Evolutionary conservation across 2,797 vertebrate genomes (phyloP), one percentile per base, ranked within the genome.

Genomic region (Kryptolebias ocellatus): DNA sequence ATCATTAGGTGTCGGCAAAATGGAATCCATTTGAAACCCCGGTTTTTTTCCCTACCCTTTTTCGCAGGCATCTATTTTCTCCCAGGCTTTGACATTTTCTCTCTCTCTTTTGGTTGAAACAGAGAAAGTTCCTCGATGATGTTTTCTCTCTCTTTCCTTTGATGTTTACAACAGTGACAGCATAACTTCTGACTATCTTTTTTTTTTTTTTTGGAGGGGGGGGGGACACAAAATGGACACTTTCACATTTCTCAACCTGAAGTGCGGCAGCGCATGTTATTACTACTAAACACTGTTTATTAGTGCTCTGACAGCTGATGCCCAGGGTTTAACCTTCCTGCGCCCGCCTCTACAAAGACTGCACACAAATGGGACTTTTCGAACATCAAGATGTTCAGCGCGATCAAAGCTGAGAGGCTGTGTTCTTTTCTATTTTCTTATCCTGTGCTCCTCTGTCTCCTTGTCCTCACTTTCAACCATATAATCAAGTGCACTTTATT

Each of bases 161-260:
- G 50, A 72, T 79, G 79, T 86, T 86, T 90, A 79, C 70, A 67
- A 79, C 53, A 58, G 53, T 84, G 76, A 76, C 86, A 83, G 83
- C 75, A 65, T 76, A 81, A 67, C 65, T 78, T 75, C 76, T 62
- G 79, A 84, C 62, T 64, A 31, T 78, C 72, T 71, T 18, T 42
- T 42, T 42, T 14, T 42, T 42, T 42, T 34, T 1, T 59, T 28
- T 39, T 24, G 17, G 24, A 42, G 9, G 12, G 64, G 55, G 60
- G 50, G 66, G 74, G 86, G 88, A 80, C 20, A 24, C 20, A 24
- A 24, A 24, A 24, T 84, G 74, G 81, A 90, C 84, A 86, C 72
- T 76, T 88, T 88, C 87, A 89, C 87, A 90, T 87, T 90, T 88
- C 80, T 64, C 76, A 85, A 72, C 74, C 80, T 74, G 81, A 85